phyloP scores from a whole-genome alignment of 2,113 vertebrate species.

The Coregonus clupeaformis region DNA sequence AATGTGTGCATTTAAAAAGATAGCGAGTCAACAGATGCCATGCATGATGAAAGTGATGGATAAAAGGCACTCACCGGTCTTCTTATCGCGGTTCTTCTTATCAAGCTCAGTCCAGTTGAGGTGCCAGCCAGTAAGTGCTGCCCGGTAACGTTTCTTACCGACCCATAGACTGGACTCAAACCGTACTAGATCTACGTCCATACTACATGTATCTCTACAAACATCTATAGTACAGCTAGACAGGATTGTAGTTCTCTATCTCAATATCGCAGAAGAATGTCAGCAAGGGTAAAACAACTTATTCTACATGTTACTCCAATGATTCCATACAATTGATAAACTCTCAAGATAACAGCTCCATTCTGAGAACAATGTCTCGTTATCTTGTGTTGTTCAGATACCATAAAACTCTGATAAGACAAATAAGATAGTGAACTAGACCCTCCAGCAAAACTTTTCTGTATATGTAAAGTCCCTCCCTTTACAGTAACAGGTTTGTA shows the following conservation, averaged over 20 bases:
- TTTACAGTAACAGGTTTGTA: constrained; percentile 1
- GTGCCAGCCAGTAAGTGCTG: constrained; percentile 69
- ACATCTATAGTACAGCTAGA: not conserved
- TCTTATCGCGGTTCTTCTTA: constrained; percentile 67
- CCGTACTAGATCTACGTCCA: constrained; percentile 61
- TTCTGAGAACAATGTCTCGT: not conserved
- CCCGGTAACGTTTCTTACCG: constrained; percentile 66
- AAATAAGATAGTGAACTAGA: not conserved
- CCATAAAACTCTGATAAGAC: not conserved
- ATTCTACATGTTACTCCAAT: not conserved
- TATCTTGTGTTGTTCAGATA: not conserved
- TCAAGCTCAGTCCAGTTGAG: constrained; percentile 76
- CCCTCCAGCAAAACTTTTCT: not conserved
- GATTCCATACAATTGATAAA: not conserved
- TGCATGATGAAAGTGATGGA: not conserved
- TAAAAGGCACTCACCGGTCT: constrained; percentile 57
- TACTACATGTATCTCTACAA: constrained; percentile 16
- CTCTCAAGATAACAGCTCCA: too few species aligned
- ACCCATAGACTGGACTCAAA: constrained; percentile 75
- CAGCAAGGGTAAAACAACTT: not conserved
- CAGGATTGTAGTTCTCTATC: not conserved
- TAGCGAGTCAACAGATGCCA: too few species aligned
- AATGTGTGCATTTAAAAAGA: too few species aligned
- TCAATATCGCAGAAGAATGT: not conserved
- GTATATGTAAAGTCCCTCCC: not conserved